Evolutionary conservation across 2,113 vertebrate species (phyloP), one percentile per base, ranked within the genome.

Genomic region (Eudyptes chrysolophus): DNA sequence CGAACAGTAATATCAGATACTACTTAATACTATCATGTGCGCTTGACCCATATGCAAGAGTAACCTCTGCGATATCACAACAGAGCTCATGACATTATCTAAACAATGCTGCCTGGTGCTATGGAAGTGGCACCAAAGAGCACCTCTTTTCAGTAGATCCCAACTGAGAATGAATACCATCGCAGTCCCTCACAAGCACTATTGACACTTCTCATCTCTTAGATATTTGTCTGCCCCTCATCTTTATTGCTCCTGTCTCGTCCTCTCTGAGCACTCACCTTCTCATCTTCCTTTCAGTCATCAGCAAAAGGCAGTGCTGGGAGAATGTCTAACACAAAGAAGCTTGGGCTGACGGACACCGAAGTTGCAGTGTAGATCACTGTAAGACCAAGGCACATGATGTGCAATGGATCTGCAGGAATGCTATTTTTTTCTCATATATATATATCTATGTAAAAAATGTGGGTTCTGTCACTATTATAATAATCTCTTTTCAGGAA

Each of bases 171-270:
- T 8, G 6, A 40, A 30, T 9, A 40, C 34, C 40, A 16, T 2
- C 2, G 0, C 57, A 60, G 74, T 29, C 46, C 21, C 86, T 68
- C 29, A 29, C 72, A 48, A 48, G 24, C 11, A 8, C 12, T 30
- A 9, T 3, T 16, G 32, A 58, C 19, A 12, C 21, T 51, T 62
- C 64, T 60, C 48, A 16, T 46, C 46, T 46, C 52, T 8, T 16
- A 7, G 32, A n/a, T 10, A 10, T 30, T 52, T 79, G 17, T 54
- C 20, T 2, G 0, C 38, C 9, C 15, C 38, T 55, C 3, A 0
- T 49, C 29, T 61, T 40, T 62, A 62, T 36, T 58, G 38, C 38
- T 74, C 54, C 48, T 21, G 12, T 57, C 60, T 66, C 38, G 10
- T 25, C 19, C 62, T 55, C 46, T 71, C 36, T 25, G 16, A 78